Conservation (phyloP, 2,888 invertebrate genomes). For the Cosmia trapezina region DNA sequence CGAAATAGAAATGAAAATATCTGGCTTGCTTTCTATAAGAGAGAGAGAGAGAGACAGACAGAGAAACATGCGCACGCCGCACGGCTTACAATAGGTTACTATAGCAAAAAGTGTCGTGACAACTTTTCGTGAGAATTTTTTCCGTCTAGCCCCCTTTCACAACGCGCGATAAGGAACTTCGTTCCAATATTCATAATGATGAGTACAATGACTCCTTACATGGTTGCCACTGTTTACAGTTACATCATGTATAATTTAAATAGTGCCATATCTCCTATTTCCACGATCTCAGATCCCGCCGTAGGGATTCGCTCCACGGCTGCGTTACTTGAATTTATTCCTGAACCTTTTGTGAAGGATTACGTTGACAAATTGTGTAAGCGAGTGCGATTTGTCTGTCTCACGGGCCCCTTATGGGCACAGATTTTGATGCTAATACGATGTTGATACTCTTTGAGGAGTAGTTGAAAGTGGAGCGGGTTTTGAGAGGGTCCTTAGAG, state of each 20-base stretch:
- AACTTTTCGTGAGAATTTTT: too few species aligned
- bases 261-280: constrained; percentile 17
- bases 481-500: constrained; percentile 4
- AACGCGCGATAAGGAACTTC: too few species aligned
- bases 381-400: constrained; percentile 63
- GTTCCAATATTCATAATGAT: too few species aligned
- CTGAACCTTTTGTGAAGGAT: constrained; percentile 63
- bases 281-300: constrained; percentile 12
- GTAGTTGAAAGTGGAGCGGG: constrained; percentile 31
- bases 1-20: too few species aligned
- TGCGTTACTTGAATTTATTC: constrained; percentile 64
- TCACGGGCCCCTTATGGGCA: constrained; percentile 44
- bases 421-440: constrained; percentile 62
- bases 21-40: too few species aligned
- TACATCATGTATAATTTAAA: background rate
- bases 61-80: too few species aligned
- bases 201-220: too few species aligned
- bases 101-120: too few species aligned
- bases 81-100: too few species aligned
- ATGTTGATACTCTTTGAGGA: constrained; percentile 46
- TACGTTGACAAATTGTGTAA: constrained; percentile 69
- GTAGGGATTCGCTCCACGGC: constrained; percentile 60
- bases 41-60: too few species aligned
- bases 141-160: too few species aligned
- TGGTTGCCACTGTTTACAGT: too few species aligned